Base-by-base conservation (phyloP, 2,888 invertebrate species). In the Sacculina carcini region DNA sequence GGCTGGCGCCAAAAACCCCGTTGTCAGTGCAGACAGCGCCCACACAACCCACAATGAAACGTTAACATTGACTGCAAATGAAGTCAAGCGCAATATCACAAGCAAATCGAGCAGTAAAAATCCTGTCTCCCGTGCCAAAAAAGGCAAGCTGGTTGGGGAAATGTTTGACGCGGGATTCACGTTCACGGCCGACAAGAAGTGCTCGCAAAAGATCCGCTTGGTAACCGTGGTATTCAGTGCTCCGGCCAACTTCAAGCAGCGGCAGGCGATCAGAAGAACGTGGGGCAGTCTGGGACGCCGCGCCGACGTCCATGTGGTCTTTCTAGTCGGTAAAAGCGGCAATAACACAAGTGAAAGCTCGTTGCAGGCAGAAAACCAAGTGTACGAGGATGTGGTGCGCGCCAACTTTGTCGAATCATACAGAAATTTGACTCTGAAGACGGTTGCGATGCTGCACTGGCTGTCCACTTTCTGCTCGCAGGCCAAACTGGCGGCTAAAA, bases 371-470 rank as follows among this genome's bases (percentile, higher is more conserved):
- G 83, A 82, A 69, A 76, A 78, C 63, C 71, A 71, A 55, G 68
- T 79, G 52, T 82, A 79, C 66, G 76, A 77, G 28, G 84, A 85
- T 69, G 67, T 85, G 39, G 73, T 84, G 57, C 71, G 77, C 52
- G 79, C 78, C 34, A 70, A 73, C 59, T 81, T 77, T 60, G 63
- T 78, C 34, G 84, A 84, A 65, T 76, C 79, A 3, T 83, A 84
- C 65, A 76, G 78, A 56, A 84, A 84, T 69, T 69, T 84, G 48
- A 84, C 83, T 42, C 68, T 83, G 36, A 85, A 85, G 69, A 81
- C 81, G 44, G 73, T 83, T 55, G 78, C 81, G 38, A 76, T 81
- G 69, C 68, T 84, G 53, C 81, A 82, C 66, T 85, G 83, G 83
- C 73, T 75, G 12, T 77, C 77, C 66, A 73, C 73, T 59, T 77